Conservation (phyloP, 2,888 invertebrate species). For the Acronicta leporina region DNA sequence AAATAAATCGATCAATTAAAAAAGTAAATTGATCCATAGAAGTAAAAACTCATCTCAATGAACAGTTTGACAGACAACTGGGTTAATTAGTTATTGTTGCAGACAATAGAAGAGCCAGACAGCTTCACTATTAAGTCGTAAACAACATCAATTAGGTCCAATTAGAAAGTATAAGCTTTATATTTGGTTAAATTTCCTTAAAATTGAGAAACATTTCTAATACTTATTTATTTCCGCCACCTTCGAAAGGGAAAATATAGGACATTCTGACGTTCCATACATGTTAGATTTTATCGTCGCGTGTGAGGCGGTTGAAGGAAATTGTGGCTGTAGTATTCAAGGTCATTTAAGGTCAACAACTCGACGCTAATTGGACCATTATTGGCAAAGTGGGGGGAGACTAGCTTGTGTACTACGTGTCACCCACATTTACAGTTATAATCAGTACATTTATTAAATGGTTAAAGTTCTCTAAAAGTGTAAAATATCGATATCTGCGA, state of each 20-base stretch:
- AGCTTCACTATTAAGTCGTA: conserved; percentile 14
- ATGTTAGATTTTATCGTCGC: conserved; percentile 38
- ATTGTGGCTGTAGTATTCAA: conserved; percentile 34
- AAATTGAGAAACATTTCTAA: conserved; percentile 12
- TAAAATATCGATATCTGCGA: no score
- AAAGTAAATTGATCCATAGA: conserved; percentile 22
- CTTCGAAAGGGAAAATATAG: conserved; percentile 42
- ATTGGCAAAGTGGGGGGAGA: conserved; percentile 20
- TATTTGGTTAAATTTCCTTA: conserved; percentile 9
- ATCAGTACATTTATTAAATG: no score
- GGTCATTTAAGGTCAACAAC: conserved; percentile 45
- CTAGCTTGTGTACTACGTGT: not conserved
- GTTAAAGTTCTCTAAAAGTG: no score
- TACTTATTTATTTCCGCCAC: conserved; percentile 26
- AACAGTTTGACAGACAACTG: conserved; percentile 43
- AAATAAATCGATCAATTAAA: conserved; percentile 17
- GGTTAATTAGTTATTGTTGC: conserved; percentile 59
- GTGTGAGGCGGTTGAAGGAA: conserved; percentile 40
- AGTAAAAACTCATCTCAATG: conserved; percentile 41
- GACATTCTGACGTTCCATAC: conserved; percentile 10
- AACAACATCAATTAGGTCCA: conserved; percentile 30
- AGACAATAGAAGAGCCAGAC: conserved; percentile 38
- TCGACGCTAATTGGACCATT: conserved; percentile 42
- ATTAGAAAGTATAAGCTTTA: conserved; percentile 37
- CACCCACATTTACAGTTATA: no score